phyloP scores from a whole-genome alignment of 1,140 invertebrate species.

The Eumeta japonica region DNA sequence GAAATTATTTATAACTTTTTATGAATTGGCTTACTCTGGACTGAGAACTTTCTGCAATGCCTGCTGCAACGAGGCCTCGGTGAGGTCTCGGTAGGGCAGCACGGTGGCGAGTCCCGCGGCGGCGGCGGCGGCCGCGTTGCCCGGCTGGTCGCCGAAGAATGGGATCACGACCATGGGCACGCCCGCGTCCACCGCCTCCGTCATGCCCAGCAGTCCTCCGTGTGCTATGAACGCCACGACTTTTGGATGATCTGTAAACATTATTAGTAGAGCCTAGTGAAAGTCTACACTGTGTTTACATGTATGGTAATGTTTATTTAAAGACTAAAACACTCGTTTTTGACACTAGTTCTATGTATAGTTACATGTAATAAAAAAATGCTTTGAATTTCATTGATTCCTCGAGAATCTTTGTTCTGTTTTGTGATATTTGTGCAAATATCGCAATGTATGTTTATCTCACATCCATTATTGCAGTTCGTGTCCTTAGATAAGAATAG shows the following conservation, averaged over 20 bases:
- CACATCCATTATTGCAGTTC: too few relatives aligned
- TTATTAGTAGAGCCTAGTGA: conserved; percentile 3
- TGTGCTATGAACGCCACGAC: conserved; percentile 66
- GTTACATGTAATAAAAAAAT: too few relatives aligned
- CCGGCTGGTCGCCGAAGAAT: conserved; percentile 62
- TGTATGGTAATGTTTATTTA: too few relatives aligned
- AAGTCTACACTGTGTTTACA: too few relatives aligned
- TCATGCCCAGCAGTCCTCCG: conserved; percentile 65
- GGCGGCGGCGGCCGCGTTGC: conserved; percentile 48
- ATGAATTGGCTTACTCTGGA: conserved; percentile 54
- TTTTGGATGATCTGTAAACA: conserved; percentile 62
- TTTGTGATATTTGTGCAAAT: too few relatives aligned
- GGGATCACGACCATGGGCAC: conserved; percentile 67
- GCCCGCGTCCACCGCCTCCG: conserved; percentile 63
- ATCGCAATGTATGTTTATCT: too few relatives aligned
- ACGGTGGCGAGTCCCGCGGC: conserved; percentile 34
- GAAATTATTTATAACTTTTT: too few relatives aligned
- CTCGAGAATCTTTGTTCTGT: too few relatives aligned
- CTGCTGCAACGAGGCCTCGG: conserved; percentile 34
- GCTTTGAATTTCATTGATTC: too few relatives aligned
- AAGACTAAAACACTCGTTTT: background rate
- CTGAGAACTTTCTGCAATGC: conserved; percentile 41
- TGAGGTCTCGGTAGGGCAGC: conserved; percentile 32
- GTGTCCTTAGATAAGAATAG: too few relatives aligned
- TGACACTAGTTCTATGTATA: too few relatives aligned